Base-by-base conservation (phyloP, 2,888 invertebrate genomes). In the Chloroclystis v-ata region DNA sequence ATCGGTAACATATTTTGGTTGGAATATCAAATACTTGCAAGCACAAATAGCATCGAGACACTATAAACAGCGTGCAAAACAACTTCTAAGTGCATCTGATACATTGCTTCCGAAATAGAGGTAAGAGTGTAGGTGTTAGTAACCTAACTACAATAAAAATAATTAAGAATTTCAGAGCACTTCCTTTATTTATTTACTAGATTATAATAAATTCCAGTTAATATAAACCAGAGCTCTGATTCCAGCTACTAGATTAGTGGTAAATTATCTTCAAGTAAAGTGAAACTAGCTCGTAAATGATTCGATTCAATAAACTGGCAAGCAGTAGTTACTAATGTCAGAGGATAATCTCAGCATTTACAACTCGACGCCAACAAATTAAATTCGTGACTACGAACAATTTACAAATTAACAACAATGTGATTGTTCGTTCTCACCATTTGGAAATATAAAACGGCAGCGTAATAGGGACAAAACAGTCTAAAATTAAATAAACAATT, bases 401-500 rank as follows among this genome's bases (percentile, higher is more conserved):
- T 76, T 77, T 64, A 54, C 63, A 63, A 68, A 69, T 71, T 67
- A 71, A 72, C 69, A 69, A 67, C 65, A 59, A 58, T 67, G 64
- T 69, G 68, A 65, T 68, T 65, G 67, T 69, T 60, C 62, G 65
- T 75, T 75, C 70, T 72, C 74, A 73, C 69, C 70, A 66, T 78
- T 73, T 77, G 65, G 64, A 62, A 59, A 59, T 67, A 63, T 65
- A 69, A 67, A 70, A 67, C 65, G 61, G 61, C 61, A 57, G 55
- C 61, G 65, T 79, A 79, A 81, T 78, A 75, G 69, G 74, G 75
- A 79, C 78, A 80, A 81, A 82, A 78, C 75, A 71, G 64, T 76
- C 65, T 64, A 64, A 80, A 82, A 81, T 82, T 79, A 82, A 83
- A 82, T 82, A 82, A 83, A 80, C 82, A 83, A 78, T 78, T 77